These are phyloP conservation scores for Chloroclysta siterata DNA, from an alignment of 2,888 invertebrate species.

Conservation along the genomic window DNA sequence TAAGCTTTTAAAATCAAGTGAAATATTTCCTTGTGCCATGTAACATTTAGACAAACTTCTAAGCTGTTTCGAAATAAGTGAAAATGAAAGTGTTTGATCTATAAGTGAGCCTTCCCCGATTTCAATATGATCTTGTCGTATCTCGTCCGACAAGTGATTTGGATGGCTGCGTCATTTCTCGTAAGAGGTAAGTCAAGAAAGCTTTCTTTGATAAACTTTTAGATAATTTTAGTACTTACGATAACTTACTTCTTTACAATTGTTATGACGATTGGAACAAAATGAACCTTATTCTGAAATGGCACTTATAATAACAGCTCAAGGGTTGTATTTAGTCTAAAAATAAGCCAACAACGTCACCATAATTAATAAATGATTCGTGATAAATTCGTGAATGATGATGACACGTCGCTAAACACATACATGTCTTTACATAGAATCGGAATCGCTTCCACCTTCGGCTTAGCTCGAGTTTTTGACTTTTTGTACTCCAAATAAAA, in stretches of 20 bases:
- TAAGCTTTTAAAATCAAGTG: slow-evolving; percentile 10
- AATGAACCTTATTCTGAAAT: no score
- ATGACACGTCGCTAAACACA: no score
- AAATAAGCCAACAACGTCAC: no score
- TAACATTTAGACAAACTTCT: slow-evolving; percentile 20
- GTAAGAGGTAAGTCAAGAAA: slow-evolving; percentile 63
- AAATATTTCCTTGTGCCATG: neutral
- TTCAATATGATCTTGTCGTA: slow-evolving; percentile 54
- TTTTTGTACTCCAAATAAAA: no score
- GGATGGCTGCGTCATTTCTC: slow-evolving; percentile 62
- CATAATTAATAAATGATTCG: no score
- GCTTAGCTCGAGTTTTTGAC: no score
- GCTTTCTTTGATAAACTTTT: slow-evolving; percentile 1
- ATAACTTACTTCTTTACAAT: neutral
- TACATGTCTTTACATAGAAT: no score
- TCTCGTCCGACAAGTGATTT: slow-evolving; percentile 58
- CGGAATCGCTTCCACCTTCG: no score
- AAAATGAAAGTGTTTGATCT: slow-evolving; percentile 42
- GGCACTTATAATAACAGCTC: no score
- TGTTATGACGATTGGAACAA: neutral
- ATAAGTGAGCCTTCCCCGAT: slow-evolving; percentile 36
- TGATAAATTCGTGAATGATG: no score
- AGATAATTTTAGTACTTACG: neutral
- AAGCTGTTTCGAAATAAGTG: slow-evolving; percentile 16
- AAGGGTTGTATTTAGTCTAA: no score